phyloP scores from a whole-genome alignment of 2,797 vertebrate genomes.

The Clangula hyemalis region DNA sequence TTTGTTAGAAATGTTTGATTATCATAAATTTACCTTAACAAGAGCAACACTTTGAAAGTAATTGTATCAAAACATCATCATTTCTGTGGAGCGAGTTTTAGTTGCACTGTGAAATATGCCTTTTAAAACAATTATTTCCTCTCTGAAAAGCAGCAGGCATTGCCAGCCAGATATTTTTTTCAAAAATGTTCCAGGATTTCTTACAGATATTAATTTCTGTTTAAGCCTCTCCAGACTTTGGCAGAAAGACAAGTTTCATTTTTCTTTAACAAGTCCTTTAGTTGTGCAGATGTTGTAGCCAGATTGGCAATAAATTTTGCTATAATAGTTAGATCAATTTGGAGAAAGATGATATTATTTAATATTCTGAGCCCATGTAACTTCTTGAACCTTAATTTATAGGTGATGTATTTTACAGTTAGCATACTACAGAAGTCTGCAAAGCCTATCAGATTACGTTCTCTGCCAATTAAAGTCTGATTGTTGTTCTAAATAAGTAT shows the following conservation, averaged over 20 bases:
- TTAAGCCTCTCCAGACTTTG: slow-evolving; percentile 61
- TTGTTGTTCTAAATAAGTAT: neutral
- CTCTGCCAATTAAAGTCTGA: neutral
- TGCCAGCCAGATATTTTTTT: slow-evolving; percentile 14
- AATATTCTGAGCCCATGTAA: slow-evolving; percentile 55
- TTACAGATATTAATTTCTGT: slow-evolving; percentile 47
- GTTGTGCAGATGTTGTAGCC: slow-evolving; percentile 68
- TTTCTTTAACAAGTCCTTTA: slow-evolving; percentile 67
- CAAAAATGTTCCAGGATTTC: slow-evolving; percentile 30
- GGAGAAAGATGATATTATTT: slow-evolving; percentile 54
- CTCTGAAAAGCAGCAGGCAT: slow-evolving; percentile 35
- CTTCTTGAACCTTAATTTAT: slow-evolving; percentile 62
- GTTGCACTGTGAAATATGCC: slow-evolving; percentile 8
- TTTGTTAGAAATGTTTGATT: slow-evolving; percentile 7
- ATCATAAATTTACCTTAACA: slow-evolving; percentile 35
- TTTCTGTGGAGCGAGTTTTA: slow-evolving; percentile 14
- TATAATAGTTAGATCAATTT: slow-evolving; percentile 65
- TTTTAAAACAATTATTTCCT: neutral
- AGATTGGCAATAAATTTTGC: slow-evolving; percentile 74
- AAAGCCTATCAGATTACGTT: neutral
- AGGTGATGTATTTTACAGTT: slow-evolving; percentile 26
- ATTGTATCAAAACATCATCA: neutral
- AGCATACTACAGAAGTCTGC: neutral
- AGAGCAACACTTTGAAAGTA: neutral
- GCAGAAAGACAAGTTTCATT: slow-evolving; percentile 57